Base-by-base conservation (phyloP, 2,113 vertebrate species). In the Phaethornis superciliosus region DNA sequence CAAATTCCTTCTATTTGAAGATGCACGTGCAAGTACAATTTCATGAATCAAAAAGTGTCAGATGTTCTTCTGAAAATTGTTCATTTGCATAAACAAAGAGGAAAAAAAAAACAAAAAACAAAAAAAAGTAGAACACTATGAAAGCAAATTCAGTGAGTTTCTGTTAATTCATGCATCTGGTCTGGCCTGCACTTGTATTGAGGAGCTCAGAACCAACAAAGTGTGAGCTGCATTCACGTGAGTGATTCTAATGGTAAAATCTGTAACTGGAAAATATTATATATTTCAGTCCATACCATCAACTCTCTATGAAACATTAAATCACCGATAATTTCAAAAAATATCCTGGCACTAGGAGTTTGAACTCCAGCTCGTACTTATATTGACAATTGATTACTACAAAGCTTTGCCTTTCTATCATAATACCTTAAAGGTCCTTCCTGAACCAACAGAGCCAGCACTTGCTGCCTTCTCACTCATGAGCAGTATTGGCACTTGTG, bases 401-500 rank as follows among this genome's bases (percentile, higher is more conserved):
- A 64, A 76, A 81, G 40, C 40, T 86, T 62, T 64, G 65, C 65
- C 54, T 94, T 91, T 95, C 85, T 62, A 6, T 89, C 75, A 58
- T 32, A 51, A 56, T 18, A 67, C 72, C n/a, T 69, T 81, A 89
- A 81, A 95, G 88, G 88, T 90, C 63, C 83, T 91, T 85, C 35
- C 75, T 35, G 56, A 9, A 86, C 64, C 78, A 56, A 35, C 74
- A 93, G 87, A 91, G 91, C 78, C 75, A 94, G 65, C 94, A 94
- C 89, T 96, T 96, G 91, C 56, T 96, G 91, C 56, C 60, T 77
- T 82, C 88, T 96, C 77, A 69, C 81, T 93, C 68, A 58, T 65
- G 24, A 75, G 82, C 64, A 78, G 49, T 56, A 63, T 6, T 83
- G 81, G 46, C 47, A 88, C 82, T 81, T 3, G 4, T 8, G 17